phyloP scores from a whole-genome alignment of 2,888 invertebrate genomes.

The Sericinus montela region DNA sequence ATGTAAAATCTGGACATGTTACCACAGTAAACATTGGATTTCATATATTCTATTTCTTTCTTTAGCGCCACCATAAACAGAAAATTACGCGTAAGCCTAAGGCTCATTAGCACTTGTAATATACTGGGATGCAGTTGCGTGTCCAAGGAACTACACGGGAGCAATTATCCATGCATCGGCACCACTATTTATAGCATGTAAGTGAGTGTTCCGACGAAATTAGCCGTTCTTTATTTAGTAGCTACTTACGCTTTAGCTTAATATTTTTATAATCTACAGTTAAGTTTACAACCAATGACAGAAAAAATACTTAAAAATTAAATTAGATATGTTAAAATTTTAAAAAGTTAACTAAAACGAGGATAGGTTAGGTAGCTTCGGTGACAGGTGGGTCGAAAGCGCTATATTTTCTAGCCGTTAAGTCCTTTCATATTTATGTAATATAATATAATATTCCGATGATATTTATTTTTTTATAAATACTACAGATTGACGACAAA shows the following conservation, averaged over 20 bases:
- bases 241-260: background rate
- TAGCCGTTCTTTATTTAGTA: background rate
- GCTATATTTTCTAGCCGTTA: too few species aligned
- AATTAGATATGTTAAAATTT: too few species aligned
- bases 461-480: too few species aligned
- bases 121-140: background rate
- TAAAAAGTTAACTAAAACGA: too few species aligned
- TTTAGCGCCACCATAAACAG: background rate
- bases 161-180: conserved; percentile 2
- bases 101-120: conserved; percentile 13
- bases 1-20: too few species aligned
- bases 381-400: too few species aligned
- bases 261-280: background rate
- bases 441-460: too few species aligned
- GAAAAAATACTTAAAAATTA: too few species aligned
- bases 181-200: conserved; percentile 1
- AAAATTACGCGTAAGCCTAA: background rate
- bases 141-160: background rate
- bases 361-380: too few species aligned
- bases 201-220: background rate
- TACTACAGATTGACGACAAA: too few species aligned
- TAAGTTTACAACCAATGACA: background rate
- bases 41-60: background rate
- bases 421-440: too few species aligned
- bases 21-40: too few species aligned